phyloP scores from a whole-genome alignment of 35 echinoderm and acorn worm genomes.

The Heliocidaris tuberculata region DNA sequence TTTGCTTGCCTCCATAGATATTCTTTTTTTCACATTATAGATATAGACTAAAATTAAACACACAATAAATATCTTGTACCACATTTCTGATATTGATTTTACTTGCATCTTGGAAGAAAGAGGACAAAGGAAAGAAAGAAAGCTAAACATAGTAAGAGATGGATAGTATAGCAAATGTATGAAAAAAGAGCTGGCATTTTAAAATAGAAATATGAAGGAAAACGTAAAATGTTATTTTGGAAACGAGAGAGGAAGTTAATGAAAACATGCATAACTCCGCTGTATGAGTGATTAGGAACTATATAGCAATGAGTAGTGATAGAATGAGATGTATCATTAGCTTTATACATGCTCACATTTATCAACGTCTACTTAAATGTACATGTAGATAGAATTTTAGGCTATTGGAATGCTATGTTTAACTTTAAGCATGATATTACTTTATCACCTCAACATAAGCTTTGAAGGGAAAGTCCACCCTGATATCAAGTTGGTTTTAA shows the following conservation, averaged over 20 bases:
- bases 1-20: background rate
- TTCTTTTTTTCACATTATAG: too few relatives aligned
- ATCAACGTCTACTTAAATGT: background rate
- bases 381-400: too few relatives aligned
- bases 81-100: background rate
- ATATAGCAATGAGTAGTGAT: background rate
- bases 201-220: background rate
- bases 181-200: background rate
- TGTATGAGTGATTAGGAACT: constrained; percentile 17
- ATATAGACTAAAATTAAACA: too few relatives aligned
- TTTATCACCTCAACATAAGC: too few relatives aligned
- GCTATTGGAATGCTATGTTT: too few relatives aligned
- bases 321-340: background rate
- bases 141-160: too few relatives aligned
- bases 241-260: background rate
- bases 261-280: constrained; percentile 41
- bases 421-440: too few relatives aligned
- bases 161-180: too few relatives aligned
- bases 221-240: background rate
- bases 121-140: too few relatives aligned
- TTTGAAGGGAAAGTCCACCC: too few relatives aligned
- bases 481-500: too few relatives aligned
- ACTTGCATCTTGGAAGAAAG: background rate
- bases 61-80: too few relatives aligned
- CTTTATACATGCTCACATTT: background rate